Conservation (phyloP, 2,113 vertebrate genomes). For the Chloroceryle aenea region DNA sequence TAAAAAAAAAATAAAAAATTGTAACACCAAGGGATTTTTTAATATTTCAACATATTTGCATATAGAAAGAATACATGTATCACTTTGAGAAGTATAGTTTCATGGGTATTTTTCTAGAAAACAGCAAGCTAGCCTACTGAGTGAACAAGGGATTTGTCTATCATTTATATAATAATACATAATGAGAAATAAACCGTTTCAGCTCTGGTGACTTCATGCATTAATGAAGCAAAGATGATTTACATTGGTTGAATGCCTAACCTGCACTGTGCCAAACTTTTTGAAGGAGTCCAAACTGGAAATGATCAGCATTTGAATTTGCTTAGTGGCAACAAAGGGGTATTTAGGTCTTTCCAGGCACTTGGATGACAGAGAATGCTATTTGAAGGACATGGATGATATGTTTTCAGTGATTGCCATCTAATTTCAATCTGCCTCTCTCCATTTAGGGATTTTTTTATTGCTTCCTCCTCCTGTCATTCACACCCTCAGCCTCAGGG, state of each 20-base stretch:
- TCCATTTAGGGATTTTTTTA: conserved; percentile 22
- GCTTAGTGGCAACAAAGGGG: not conserved
- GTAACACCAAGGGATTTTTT: not conserved
- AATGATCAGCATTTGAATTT: conserved; percentile 3
- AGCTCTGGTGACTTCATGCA: not conserved
- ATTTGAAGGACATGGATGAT: conserved; percentile 33
- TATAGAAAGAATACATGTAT: not conserved
- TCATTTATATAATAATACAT: not conserved
- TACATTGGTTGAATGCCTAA: not conserved
- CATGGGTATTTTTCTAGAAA: not conserved
- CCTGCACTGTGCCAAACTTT: not conserved
- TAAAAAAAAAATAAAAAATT: not conserved
- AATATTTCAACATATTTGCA: not conserved
- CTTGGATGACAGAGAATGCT: not conserved
- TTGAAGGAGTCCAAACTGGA: not conserved
- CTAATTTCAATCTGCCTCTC: conserved; percentile 37
- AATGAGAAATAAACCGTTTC: not conserved
- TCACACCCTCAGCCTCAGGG: not conserved
- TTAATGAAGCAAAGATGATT: not conserved
- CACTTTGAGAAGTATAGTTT: not conserved
- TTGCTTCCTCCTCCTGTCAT: not conserved
- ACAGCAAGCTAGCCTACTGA: not conserved
- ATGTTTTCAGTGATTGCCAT: conserved; percentile 35
- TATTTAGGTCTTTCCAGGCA: conserved; percentile 19
- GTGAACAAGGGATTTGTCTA: not conserved